Evolutionary conservation across 2,113 vertebrate species (phyloP).

Genomic region (Apteryx owenii): DNA sequence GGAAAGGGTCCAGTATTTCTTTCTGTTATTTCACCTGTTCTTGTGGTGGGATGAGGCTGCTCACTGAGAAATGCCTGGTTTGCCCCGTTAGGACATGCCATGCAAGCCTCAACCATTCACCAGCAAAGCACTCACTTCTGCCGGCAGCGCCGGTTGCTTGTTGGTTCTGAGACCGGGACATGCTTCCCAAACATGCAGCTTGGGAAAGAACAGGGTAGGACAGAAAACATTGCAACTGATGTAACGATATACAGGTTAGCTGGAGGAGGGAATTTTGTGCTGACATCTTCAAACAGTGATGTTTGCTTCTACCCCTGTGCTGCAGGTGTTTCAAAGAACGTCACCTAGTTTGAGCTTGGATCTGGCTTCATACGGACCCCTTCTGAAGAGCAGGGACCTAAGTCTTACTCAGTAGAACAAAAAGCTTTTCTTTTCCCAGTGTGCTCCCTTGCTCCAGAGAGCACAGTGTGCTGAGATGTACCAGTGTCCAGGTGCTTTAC

Average conservation of each 20-base stretch:
- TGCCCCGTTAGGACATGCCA: not conserved
- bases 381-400: not conserved
- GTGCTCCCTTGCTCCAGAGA: not conserved
- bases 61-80: accelerated
- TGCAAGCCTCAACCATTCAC: accelerated
- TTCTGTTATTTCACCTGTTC: conserved; percentile 45
- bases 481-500: accelerated
- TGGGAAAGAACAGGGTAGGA: not conserved
- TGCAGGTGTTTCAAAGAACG: not conserved
- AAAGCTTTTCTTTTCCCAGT: not conserved
- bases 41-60: not conserved
- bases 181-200: not conserved
- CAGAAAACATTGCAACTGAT: not conserved
- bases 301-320: not conserved
- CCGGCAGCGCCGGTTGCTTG: not conserved
- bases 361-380: not conserved
- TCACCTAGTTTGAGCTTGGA: not conserved
- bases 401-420: not conserved
- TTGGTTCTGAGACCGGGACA: accelerated
- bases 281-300: accelerated
- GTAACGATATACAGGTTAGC: not conserved
- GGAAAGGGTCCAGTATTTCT: conserved; percentile 4
- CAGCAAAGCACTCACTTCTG: not conserved
- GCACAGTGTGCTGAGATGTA: accelerated
- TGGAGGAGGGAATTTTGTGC: not conserved